Base-by-base conservation (phyloP, 2,797 vertebrate genomes). In the Clarias platycephalus region DNA sequence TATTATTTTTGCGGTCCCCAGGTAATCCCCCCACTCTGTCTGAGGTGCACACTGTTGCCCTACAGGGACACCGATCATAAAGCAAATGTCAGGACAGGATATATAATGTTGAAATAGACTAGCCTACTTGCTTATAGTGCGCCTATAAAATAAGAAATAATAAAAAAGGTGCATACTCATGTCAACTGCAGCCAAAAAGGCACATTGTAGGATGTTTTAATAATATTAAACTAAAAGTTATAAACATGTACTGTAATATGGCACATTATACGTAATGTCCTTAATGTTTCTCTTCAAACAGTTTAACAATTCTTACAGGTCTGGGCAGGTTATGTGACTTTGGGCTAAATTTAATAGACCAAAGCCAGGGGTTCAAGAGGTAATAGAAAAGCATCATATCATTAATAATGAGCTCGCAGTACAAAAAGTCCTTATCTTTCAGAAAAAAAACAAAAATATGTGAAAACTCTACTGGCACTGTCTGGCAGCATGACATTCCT, bases 381-480 rank as follows among this genome's bases (percentile, higher is more conserved):
- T 80, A 24, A 79, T 79, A n/a, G 15, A 34, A 78, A 78, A 34
- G 58, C 78, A 49, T 80, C 66, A 62, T 55, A 76, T 80, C 55
- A 70, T 88, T 86, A 80, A 75, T 84, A 84, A 82, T 84, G 62
- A 66, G 44, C 34, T 49, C 26, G 67, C 60, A 79, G 40, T 72
- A 24, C 22, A 75, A 63, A 31, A 78, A 57, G 68, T 74, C 71
- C 44, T 86, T 86, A 72, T 55, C 66, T 8, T 55, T 55, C 15
- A 34, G 40, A n/a, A 63, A 66, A 22, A 40, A n/a, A n/a, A 22
- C n/a, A n/a, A n/a, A n/a, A 40, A 34, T 18, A 37, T 58, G 7
- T 16, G 60, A 72, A 76, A 24, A 9, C 8, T 58, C 40, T 72
- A 66, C 4, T 7, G 24, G 4, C 5, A 53, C 31, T 53, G 16